Evolutionary conservation across 2,113 vertebrate genomes (phyloP), one percentile per base, ranked within the genome.

Genomic region (Strigops habroptila): DNA sequence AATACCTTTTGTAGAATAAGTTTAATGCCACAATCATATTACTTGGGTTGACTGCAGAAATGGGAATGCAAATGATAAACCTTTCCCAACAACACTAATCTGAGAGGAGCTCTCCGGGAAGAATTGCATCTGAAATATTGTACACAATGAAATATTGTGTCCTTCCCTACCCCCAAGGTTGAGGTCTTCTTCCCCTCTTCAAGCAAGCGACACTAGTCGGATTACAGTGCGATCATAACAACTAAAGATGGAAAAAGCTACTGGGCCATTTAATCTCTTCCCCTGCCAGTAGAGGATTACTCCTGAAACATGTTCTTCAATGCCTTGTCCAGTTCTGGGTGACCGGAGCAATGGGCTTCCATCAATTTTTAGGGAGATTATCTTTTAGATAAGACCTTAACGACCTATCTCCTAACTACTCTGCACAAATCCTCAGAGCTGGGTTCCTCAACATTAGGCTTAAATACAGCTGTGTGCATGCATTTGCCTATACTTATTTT

Each of bases 361-460:
- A 95, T 93, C 59, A 94, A 88, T 94, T 95, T 96, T 95, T 88
- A 95, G 92, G 59, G 91, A 96, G 97, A 97, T 97, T 97, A 97
- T 96, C 94, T 93, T 94, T 95, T 87, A 95, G 92, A 91, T 82
- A 91, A 96, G 89, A 91, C 94, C 94, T 80, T 84, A 91, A 79
- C 18, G 69, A 94, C 95, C 86, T 85, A 19, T 86, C 74, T 95
- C 83, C 93, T 94, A 92, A 89, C 84, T 88, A 84, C 93, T 90
- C 71, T 79, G 87, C 74, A 90, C 9, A 14, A 96, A 95, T 91
- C 94, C 93, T 78, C 86, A 86, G 6, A 92, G 90, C 57, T 90
- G 77, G 64, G 92, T 90, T 93, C 86, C 93, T 94, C 90, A 91
- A 91, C 91, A 67, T 95, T 44, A 82, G 90, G 89, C 67, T 88